phyloP scores from a whole-genome alignment of 2,888 invertebrate genomes.

The Cantharis flavilabris region DNA sequence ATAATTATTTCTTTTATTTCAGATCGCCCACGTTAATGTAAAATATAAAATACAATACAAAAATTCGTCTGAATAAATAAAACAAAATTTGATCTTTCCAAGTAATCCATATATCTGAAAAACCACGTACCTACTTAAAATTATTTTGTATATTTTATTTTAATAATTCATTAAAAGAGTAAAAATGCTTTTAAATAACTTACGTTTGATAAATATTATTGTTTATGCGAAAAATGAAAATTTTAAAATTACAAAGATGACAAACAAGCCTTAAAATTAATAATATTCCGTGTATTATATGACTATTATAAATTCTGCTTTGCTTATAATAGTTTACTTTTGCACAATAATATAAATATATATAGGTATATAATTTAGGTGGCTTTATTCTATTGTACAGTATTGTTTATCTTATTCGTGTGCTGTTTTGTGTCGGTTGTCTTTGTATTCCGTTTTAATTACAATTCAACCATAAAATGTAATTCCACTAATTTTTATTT shows the following conservation, averaged over 20 bases:
- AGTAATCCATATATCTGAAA: too few relatives aligned
- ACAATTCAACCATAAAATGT: neutral
- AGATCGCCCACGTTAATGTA: too few relatives aligned
- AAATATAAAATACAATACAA: too few relatives aligned
- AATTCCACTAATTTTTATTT: neutral
- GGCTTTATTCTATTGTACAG: neutral
- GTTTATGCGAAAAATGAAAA: neutral
- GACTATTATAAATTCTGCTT: neutral
- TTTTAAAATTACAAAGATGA: neutral
- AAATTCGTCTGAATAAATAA: too few relatives aligned
- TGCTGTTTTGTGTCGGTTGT: neutral
- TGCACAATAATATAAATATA: neutral
- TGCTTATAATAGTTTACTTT: neutral
- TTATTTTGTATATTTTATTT: neutral
- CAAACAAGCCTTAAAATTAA: neutral
- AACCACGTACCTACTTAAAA: neutral
- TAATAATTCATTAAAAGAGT: neutral
- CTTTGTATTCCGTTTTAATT: neutral
- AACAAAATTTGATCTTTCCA: too few relatives aligned
- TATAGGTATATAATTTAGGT: neutral
- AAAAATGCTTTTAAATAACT: neutral
- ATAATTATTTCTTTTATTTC: too few relatives aligned
- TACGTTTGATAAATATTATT: too few relatives aligned
- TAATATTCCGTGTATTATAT: neutral
- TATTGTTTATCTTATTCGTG: neutral